These are phyloP conservation scores for Leucophenga varia DNA, from an alignment of 1,140 invertebrate genomes.

Conservation along the genomic window DNA sequence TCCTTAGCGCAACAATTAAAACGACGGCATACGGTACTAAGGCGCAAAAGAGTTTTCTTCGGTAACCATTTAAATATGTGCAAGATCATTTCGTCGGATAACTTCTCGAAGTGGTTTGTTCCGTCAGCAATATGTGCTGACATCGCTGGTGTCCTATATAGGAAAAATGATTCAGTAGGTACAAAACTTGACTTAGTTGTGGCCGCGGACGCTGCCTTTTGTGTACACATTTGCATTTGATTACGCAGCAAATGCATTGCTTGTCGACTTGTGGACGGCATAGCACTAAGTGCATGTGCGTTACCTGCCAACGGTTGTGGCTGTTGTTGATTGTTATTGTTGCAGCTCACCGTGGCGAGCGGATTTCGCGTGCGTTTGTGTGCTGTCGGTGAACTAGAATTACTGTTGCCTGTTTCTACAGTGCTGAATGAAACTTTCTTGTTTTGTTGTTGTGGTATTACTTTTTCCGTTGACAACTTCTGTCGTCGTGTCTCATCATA, in stretches of 20 bases:
- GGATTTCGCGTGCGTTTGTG: slow-evolving; percentile 41
- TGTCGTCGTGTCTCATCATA: slow-evolving; percentile 9
- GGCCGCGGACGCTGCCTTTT: not conserved
- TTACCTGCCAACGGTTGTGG: not conserved
- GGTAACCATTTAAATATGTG: slow-evolving; percentile 80
- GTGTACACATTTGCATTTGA: too few relatives aligned
- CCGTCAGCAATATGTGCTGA: slow-evolving; percentile 31
- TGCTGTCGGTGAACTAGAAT: slow-evolving; percentile 33
- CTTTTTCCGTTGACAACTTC: too few relatives aligned
- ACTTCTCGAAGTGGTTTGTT: slow-evolving; percentile 62
- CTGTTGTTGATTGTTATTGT: slow-evolving; percentile 21
- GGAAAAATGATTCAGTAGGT: slow-evolving; percentile 32
- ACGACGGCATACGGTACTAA: slow-evolving; percentile 69
- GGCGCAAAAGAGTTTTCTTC: slow-evolving; percentile 71
- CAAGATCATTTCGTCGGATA: slow-evolving; percentile 84
- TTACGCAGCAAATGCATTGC: slow-evolving; percentile 24
- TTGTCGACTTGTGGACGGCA: slow-evolving; percentile 45
- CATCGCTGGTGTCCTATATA: slow-evolving; percentile 35
- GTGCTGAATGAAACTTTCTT: slow-evolving; percentile 11
- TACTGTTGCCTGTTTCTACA: slow-evolving; percentile 23
- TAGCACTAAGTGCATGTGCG: slow-evolving; percentile 13
- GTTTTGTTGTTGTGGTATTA: slow-evolving; percentile 2
- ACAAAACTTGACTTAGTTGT: slow-evolving; percentile 1
- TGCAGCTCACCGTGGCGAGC: slow-evolving; percentile 32
- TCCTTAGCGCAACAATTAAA: slow-evolving; percentile 73